Evolutionary conservation across 2,888 invertebrate species (phyloP), one percentile per base, ranked within the genome.

Genomic region (Eumerus sabulonum): DNA sequence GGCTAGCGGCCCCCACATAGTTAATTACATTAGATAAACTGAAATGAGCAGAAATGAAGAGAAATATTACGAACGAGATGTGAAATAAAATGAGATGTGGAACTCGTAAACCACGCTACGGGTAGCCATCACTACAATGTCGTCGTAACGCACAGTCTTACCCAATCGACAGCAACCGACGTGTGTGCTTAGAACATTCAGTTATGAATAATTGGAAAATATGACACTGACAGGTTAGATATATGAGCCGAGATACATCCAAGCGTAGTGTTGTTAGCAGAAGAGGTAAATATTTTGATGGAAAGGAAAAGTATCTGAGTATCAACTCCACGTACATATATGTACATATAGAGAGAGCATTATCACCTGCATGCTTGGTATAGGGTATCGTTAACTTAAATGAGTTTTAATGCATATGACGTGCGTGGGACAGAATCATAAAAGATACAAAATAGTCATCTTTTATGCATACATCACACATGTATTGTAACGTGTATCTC

Each of bases 131-230:
- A 71, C 64, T 59, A 3, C 57, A 64, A 63, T 40, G 70, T 27
- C 7, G 27, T 27, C 27, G 27, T 27, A 27, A 27, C 14, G 38
- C 12, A 40, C 36, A 44, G 63, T 19, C 18, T 27, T 17, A 38
- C 45, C 63, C 64, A 27, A 45, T 44, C 63, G n/a, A n/a, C 64
- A 7, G 27, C 66, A 44, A 62, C 76, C 73, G 66, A 74, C 64
- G 74, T 73, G 79, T 72, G 73, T 73, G 73, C 62, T 42, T 74
- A 50, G 9, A 79, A 35, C 48, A 36, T 60, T 63, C 68, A 74
- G 64, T 60, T 66, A 79, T 79, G 74, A 79, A 74, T 63, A 74
- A 79, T 79, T 70, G 60, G 57, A 74, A 74, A 74, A 70, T 60
- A 72, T 76, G 76, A 76, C 56, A 59, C 59, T 76, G 76, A 66